A percentile compares a stretch with the other conserved stretches of the same genome.
phyloP scores from a whole-genome alignment of 2,888 invertebrate genomes.

The Aromia moschata region DNA sequence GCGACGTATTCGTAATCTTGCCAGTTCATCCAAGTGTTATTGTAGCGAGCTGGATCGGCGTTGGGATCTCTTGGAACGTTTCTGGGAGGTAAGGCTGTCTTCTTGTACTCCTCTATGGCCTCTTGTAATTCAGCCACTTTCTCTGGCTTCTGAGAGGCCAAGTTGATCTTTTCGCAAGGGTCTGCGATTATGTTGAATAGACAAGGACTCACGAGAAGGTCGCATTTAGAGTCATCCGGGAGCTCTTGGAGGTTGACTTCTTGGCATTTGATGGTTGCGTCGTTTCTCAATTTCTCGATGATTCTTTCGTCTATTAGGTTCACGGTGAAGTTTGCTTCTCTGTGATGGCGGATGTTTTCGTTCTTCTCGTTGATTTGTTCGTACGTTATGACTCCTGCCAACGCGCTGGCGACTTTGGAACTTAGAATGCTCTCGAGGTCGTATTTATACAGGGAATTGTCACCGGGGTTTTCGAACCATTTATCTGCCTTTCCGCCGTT shows the following conservation, averaged over 20 bases:
- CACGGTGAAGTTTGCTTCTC: conserved; percentile 40
- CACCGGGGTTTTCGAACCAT: conserved; percentile 64
- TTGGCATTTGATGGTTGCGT: conserved; percentile 54
- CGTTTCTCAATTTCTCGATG: conserved; percentile 48
- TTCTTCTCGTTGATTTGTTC: conserved; percentile 62
- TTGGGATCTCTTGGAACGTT: conserved; percentile 63
- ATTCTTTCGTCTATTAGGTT: conserved; percentile 46
- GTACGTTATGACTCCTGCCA: conserved; percentile 63
- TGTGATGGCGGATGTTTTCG: conserved; percentile 34
- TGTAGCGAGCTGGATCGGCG: conserved; percentile 66
- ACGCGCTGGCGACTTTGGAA: conserved; percentile 63
- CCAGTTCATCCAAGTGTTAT: conserved; percentile 70
- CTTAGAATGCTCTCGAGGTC: conserved; percentile 61
- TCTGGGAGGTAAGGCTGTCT: conserved; percentile 60
- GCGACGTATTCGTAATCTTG: conserved; percentile 65
- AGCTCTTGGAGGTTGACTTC: conserved; percentile 47
- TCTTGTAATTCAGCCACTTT: conserved; percentile 62
- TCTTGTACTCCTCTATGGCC: conserved; percentile 60
- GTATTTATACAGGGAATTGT: conserved; percentile 57
- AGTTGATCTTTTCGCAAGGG: conserved; percentile 66
- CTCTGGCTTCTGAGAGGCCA: conserved; percentile 60
- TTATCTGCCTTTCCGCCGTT: conserved; percentile 54
- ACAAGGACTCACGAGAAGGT: conserved; percentile 61
- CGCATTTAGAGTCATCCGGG: conserved; percentile 50
- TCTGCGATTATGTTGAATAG: conserved; percentile 64